These are phyloP conservation scores for Pterostichus niger DNA, from an alignment of 2,888 invertebrate genomes.

Conservation along the genomic window DNA sequence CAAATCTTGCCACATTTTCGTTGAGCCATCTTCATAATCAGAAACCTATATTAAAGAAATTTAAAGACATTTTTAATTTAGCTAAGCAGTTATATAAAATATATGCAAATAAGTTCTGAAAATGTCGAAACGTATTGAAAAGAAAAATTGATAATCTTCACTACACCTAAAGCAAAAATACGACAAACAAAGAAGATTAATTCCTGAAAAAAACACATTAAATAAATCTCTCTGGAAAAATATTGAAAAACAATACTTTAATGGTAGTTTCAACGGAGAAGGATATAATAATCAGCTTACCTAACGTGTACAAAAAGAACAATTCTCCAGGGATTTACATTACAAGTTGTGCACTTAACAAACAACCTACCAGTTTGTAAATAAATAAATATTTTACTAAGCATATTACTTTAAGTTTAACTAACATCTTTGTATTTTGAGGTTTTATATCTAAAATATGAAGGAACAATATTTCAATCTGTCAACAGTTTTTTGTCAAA, in stretches of 20 bases:
- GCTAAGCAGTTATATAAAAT: too few relatives aligned
- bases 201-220: neutral
- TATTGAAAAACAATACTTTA: neutral
- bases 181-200: slow-evolving; percentile 29
- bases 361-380: neutral
- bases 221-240: slow-evolving; percentile 14
- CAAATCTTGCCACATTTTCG: too few relatives aligned
- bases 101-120: too few relatives aligned
- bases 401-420: neutral
- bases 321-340: neutral
- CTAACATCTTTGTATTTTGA: neutral
- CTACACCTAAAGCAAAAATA: neutral
- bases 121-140: neutral
- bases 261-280: slow-evolving; percentile 30
- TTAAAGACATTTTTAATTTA: too few relatives aligned
- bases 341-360: neutral
- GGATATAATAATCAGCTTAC: slow-evolving; percentile 31
- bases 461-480: too few relatives aligned
- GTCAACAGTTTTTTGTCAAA: too few relatives aligned
- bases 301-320: slow-evolving; percentile 18
- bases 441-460: too few relatives aligned
- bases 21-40: too few relatives aligned
- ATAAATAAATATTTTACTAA: neutral
- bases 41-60: too few relatives aligned
- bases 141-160: slow-evolving; percentile 19